A percentile compares a stretch with the other conserved stretches of the same genome.
These are phyloP conservation scores for Meriones psammophilus DNA, from an alignment of 2,797 vertebrate species.

Conservation along the genomic window DNA sequence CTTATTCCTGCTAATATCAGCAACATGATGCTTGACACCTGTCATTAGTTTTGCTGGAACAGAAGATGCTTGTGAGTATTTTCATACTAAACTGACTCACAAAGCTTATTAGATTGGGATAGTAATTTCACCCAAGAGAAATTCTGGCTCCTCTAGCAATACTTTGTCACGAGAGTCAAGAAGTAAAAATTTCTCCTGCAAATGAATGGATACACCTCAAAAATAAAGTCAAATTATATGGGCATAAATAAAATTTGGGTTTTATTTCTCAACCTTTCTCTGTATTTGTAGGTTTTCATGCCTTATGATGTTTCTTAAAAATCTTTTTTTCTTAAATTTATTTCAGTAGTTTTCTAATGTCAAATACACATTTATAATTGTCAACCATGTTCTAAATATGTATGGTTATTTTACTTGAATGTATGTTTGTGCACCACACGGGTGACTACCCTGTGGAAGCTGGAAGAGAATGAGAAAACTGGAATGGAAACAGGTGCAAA, in stretches of 20 bases:
- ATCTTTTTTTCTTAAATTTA: not conserved
- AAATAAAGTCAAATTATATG: not conserved
- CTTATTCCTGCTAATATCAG: not conserved
- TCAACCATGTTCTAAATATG: not conserved
- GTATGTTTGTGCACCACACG: not conserved
- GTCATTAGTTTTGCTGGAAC: not conserved
- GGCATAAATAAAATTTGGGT: not conserved
- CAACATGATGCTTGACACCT: not conserved
- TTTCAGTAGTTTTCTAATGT: not conserved
- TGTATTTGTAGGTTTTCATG: not conserved
- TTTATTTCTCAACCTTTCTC: no score
- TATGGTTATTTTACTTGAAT: not conserved
- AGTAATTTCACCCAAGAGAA: not conserved
- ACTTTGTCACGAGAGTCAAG: not conserved
- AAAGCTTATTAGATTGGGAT: not conserved
- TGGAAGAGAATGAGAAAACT: not conserved
- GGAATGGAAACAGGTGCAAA: not conserved
- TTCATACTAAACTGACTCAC: not conserved
- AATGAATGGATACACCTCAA: not conserved
- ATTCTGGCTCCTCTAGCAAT: not conserved
- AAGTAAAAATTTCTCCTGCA: not conserved
- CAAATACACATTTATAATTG: not conserved
- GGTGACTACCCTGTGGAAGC: not conserved
- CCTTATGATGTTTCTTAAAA: no score
- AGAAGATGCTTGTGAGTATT: not conserved